phyloP scores from a whole-genome alignment of 2,113 vertebrate genomes.

The Pteropus alecto region DNA sequence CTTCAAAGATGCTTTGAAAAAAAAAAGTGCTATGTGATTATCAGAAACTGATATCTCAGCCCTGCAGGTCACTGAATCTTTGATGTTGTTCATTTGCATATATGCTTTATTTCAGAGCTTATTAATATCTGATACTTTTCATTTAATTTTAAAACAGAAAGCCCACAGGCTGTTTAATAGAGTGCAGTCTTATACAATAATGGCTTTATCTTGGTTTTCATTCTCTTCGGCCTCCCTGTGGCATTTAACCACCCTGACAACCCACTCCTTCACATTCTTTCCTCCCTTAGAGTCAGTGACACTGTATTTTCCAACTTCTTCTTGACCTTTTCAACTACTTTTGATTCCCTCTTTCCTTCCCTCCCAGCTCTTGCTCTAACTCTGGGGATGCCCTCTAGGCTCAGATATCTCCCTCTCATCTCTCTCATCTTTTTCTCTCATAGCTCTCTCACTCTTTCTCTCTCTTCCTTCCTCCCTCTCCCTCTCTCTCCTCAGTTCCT shows the following conservation, averaged over 20 bases:
- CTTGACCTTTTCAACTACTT: constrained; percentile 32
- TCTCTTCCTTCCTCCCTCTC: not conserved
- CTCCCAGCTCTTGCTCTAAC: not conserved
- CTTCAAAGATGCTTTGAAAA: not conserved
- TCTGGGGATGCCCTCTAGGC: not conserved
- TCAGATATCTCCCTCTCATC: not conserved
- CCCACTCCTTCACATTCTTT: constrained; percentile 69
- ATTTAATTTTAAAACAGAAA: constrained; percentile 55
- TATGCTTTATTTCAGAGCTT: constrained; percentile 27
- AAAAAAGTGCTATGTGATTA: not conserved
- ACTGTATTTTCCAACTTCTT: not conserved
- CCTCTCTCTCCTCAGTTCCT: not conserved
- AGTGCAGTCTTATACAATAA: constrained; percentile 19
- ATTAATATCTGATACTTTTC: constrained; percentile 46
- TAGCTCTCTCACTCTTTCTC: not conserved
- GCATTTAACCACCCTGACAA: constrained; percentile 53
- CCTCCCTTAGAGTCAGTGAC: not conserved
- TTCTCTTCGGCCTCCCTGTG: not conserved
- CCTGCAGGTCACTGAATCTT: not conserved
- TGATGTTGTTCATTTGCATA: not conserved
- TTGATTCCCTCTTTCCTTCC: not conserved
- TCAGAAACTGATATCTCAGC: not conserved
- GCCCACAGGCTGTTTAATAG: not conserved
- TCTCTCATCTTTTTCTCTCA: not conserved
- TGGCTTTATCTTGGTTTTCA: constrained; percentile 37